Evolutionary conservation across 2,113 vertebrate species (phyloP).

Genomic region (Panthera leo): DNA sequence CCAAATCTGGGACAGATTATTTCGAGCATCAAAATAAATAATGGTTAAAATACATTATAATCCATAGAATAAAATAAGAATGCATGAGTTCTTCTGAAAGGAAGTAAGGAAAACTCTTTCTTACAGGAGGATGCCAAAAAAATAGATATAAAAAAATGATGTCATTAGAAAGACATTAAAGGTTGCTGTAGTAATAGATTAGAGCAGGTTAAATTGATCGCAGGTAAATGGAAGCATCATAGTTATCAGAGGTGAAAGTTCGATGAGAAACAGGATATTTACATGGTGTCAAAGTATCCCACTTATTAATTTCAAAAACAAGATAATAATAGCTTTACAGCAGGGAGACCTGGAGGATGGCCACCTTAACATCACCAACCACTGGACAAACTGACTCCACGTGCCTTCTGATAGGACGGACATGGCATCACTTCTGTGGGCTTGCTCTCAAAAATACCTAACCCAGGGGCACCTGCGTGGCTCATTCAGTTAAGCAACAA

Average conservation of each 20-base stretch:
- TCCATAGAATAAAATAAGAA: background rate
- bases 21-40: background rate
- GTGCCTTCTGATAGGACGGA: background rate
- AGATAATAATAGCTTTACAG: background rate
- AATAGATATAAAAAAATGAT: background rate
- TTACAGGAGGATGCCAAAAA: background rate
- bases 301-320: constrained; percentile 38
- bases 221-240: background rate
- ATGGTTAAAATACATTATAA: background rate
- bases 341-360: background rate
- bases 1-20: background rate
- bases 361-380: background rate
- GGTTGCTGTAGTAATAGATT: background rate
- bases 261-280: background rate
- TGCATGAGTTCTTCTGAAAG: background rate
- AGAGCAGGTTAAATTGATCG: background rate
- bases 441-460: background rate
- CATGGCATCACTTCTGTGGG: background rate
- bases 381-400: background rate
- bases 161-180: constrained; percentile 14
- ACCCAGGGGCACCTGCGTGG: no score
- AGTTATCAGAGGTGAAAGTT: background rate
- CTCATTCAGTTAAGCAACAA: no score
- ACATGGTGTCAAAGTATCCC: background rate
- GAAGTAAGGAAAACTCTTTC: background rate